These are phyloP conservation scores for Florisuga fusca DNA, from an alignment of 2,797 vertebrate species.

Conservation along the genomic window DNA sequence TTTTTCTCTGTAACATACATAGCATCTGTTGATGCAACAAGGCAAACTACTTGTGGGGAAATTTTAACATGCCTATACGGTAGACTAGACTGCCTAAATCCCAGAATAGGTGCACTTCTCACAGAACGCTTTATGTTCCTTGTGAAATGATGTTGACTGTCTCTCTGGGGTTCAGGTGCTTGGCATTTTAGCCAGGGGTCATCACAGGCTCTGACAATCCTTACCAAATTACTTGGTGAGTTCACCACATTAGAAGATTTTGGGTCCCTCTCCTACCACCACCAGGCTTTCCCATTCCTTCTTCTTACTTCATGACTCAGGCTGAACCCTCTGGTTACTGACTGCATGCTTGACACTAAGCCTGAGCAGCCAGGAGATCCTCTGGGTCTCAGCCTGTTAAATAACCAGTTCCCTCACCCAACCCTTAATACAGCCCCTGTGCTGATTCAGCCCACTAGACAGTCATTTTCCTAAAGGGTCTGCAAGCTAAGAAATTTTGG, in stretches of 20 bases:
- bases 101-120: background rate
- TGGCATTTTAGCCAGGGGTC: accelerated
- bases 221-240: background rate
- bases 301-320: background rate
- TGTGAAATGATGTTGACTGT: background rate
- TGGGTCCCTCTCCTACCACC: background rate
- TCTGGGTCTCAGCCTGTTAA: background rate
- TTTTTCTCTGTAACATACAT: background rate
- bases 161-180: background rate
- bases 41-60: accelerated
- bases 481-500: background rate
- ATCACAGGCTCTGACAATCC: background rate
- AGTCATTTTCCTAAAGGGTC: background rate
- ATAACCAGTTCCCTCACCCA: background rate
- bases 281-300: background rate
- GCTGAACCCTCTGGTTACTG: background rate
- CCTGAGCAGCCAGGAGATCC: background rate
- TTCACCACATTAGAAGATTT: background rate
- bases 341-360: background rate
- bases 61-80: background rate
- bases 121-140: background rate
- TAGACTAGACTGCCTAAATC: background rate
- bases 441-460: background rate
- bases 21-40: background rate
- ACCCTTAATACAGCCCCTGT: background rate